Base-by-base conservation (phyloP, 2,888 invertebrate genomes). In the Mycalesis mineus region DNA sequence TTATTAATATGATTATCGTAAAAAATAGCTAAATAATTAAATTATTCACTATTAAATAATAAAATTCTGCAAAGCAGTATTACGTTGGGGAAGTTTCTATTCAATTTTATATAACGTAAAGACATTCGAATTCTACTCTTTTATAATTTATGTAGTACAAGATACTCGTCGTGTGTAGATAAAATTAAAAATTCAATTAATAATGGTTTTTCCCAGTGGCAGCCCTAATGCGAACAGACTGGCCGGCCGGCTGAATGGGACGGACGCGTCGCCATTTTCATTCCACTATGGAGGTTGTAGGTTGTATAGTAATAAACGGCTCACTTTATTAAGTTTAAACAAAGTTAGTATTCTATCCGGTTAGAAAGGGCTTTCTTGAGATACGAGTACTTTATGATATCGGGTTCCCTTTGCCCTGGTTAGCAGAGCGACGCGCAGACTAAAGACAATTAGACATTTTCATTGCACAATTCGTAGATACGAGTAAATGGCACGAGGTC, bases 271-370 rank as follows among this genome's bases (percentile, higher is more conserved):
- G 66, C 64, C 60, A 65, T 67, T 67, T 65, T 63, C 63, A 57
- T 63, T 55, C 55, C 60, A 47, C 61, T 64, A 61, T 55, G 52
- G 62, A 62, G 49, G 57, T 56, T 58, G 57, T 60, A 62, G 50
- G 58, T 55, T 60, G 56, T 60, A 55, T 60, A 50, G 61, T 65
- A 68, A 65, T 67, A 65, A 66, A 65, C 65, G 63, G 59, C 60
- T 63, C 61, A 64, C 58, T 62, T 65, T 67, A 68, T 68, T 65
- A 68, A 65, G 55, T 65, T 66, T 58, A 66, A 65, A 60, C 62
- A 59, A 57, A 62, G 51, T 52, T 57, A 52, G 51, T 54, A 54
- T 50, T 42, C 49, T 39, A 50, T 56, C 50, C 53, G 42, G 49
- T 60, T 55, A 51, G 55, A 52, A 59, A 58, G 62, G 58, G 49